These are phyloP conservation scores for Linyphia triangularis DNA, from an alignment of 2,888 invertebrate genomes.

Conservation along the genomic window DNA sequence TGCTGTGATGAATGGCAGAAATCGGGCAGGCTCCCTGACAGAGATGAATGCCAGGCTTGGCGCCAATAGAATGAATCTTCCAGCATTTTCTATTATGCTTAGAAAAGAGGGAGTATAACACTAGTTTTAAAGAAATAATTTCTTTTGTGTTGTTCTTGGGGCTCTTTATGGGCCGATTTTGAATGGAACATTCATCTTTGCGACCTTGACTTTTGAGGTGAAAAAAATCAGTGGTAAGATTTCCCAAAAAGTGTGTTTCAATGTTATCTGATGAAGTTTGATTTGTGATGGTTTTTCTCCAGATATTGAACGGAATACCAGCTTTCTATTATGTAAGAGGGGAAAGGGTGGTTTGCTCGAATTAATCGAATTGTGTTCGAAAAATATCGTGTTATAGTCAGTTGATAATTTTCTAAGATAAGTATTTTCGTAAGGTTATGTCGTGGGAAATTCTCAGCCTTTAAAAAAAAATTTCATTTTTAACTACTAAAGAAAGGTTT, in stretches of 20 bases:
- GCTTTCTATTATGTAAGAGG: background rate
- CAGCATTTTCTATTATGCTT: background rate
- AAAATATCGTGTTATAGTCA: background rate
- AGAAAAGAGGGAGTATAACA: background rate
- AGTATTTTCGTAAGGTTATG: background rate
- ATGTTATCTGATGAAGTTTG: slow-evolving; percentile 46
- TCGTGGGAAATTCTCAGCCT: background rate
- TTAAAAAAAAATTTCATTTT: background rate
- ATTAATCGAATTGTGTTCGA: background rate
- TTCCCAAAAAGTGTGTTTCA: slow-evolving; percentile 17
- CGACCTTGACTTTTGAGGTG: background rate
- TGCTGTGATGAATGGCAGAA: slow-evolving; percentile 59
- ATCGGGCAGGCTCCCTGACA: slow-evolving; percentile 63
- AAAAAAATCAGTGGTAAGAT: background rate
- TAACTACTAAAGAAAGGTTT: background rate
- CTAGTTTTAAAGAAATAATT: slow-evolving; percentile 49
- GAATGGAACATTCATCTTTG: background rate
- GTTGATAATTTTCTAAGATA: background rate
- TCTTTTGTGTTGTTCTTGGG: slow-evolving; percentile 59
- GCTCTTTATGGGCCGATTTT: slow-evolving; percentile 28
- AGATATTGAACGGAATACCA: background rate
- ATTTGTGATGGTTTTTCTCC: background rate
- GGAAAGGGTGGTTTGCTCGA: background rate
- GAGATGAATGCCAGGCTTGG: slow-evolving; percentile 56
- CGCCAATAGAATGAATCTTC: slow-evolving; percentile 62